Percentiles rank a stretch among this genome's conserved stretches.
These are phyloP conservation scores for Peromyscus polionotus DNA, from an alignment of 2,113 vertebrate genomes.

Conservation along the genomic window DNA sequence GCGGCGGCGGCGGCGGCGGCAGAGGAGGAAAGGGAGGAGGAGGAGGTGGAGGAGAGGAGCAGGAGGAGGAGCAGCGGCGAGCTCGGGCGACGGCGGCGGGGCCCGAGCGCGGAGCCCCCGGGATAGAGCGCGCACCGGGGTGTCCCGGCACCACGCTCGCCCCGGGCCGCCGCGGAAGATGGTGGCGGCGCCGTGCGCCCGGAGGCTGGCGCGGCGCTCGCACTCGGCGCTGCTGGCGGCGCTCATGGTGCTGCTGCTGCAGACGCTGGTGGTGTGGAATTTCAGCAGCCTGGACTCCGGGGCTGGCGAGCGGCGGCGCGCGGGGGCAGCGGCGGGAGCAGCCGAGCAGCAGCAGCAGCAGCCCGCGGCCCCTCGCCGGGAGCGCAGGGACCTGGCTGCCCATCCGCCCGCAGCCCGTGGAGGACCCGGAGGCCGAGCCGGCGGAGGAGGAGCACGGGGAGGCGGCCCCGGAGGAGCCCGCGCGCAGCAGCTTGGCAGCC, in stretches of 20 bases:
- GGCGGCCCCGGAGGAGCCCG: conserved; percentile 85
- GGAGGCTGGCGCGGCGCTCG: conserved; percentile 94
- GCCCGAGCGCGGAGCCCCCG: conserved; percentile 69
- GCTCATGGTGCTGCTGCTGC: conserved; percentile 94
- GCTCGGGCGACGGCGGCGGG: conserved; percentile 44
- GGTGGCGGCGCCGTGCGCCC: conserved; percentile 92
- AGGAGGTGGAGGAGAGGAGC: conserved; percentile 61
- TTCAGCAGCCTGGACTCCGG: conserved; percentile 95
- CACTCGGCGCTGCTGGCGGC: conserved; percentile 93
- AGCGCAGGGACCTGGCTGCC: conserved; percentile 85
- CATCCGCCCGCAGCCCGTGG: conserved; percentile 84
- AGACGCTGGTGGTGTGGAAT: conserved; percentile 97
- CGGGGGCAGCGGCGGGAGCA: conserved; percentile 79
- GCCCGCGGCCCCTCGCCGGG: conserved; percentile 79
- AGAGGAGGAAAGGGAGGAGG: conserved; percentile 72
- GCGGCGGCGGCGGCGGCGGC: conserved; percentile 74
- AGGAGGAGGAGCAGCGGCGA: conserved; percentile 58
- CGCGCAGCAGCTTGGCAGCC: conserved; percentile 82
- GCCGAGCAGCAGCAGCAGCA: conserved; percentile 84
- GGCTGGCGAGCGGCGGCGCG: conserved; percentile 89
- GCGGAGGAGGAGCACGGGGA: conserved; percentile 76
- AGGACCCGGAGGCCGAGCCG: conserved; percentile 65
- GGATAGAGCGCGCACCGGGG: conserved; percentile 56
- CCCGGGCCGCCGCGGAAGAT: conserved; percentile 86
- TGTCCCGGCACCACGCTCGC: conserved; percentile 67